These are phyloP conservation scores for Plectropomus leopardus DNA, from an alignment of 2,113 vertebrate species.

Conservation along the genomic window DNA sequence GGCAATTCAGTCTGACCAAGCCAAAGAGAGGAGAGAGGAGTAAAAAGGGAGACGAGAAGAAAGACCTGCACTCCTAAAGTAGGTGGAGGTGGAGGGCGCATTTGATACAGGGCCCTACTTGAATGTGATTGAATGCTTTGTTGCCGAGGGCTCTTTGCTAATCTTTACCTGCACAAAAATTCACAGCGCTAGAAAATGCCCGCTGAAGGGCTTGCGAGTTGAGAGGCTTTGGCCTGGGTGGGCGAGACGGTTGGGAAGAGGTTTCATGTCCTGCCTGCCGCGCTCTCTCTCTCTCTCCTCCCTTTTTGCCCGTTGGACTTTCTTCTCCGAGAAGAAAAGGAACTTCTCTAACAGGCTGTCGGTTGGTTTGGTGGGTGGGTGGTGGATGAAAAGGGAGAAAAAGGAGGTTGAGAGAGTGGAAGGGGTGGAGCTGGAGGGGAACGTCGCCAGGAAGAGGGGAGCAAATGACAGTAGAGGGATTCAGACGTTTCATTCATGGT, in stretches of 20 bases:
- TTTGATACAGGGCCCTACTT: constrained; percentile 92
- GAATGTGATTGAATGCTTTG: constrained; percentile 94
- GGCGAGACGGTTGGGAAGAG: constrained; percentile 64
- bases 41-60: constrained; percentile 86
- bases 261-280: constrained; percentile 51
- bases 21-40: constrained; percentile 86
- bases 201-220: constrained; percentile 79
- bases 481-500: constrained; percentile 91
- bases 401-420: constrained; percentile 49
- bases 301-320: constrained; percentile 76
- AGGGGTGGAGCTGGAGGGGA: constrained; percentile 51
- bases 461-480: constrained; percentile 88
- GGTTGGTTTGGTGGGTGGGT: constrained; percentile 3
- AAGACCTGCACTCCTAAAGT: constrained; percentile 86
- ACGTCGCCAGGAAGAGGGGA: constrained; percentile 75
- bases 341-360: constrained; percentile 82
- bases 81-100: constrained; percentile 90
- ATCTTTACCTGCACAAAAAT: constrained; percentile 93
- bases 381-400: constrained; percentile 79
- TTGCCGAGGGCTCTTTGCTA: constrained; percentile 88
- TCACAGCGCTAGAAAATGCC: constrained; percentile 80
- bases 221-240: constrained; percentile 80
- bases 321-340: constrained; percentile 71
- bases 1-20: constrained; percentile 90
- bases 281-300: constrained; percentile 30